Evolutionary conservation across 2,888 invertebrate species (phyloP).

Genomic region (Dryococelus australis): DNA sequence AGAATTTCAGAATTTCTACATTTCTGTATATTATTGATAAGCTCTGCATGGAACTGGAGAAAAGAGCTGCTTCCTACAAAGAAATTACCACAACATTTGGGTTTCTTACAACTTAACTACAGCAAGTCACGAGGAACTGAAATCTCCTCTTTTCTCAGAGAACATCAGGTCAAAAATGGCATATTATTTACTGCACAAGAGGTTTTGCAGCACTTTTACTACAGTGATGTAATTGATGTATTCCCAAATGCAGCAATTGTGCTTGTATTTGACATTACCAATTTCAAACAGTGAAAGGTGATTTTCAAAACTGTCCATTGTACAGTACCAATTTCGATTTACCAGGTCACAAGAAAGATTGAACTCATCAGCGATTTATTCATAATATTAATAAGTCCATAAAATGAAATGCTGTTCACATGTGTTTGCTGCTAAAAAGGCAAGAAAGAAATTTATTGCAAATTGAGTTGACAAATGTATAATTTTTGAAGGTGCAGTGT

Average conservation of each 20-base stretch:
- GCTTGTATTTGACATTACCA: conserved; percentile 13
- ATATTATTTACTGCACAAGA: not conserved
- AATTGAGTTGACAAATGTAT: not conserved
- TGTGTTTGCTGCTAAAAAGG: conserved; percentile 6
- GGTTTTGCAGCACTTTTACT: not conserved
- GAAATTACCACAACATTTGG: conserved; percentile 1
- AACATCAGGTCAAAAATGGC: not conserved
- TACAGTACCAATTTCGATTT: not conserved
- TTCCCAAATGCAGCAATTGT: conserved; percentile 19
- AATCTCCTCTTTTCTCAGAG: conserved; percentile 23
- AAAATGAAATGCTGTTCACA: too few species aligned
- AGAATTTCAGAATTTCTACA: conserved; percentile 20
- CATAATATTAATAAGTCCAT: too few species aligned
- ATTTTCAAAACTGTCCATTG: not conserved
- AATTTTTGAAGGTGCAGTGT: not conserved
- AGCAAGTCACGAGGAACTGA: not conserved
- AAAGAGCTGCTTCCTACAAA: conserved; percentile 24
- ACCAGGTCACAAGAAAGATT: not conserved
- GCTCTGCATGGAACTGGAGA: conserved; percentile 18
- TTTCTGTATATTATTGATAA: not conserved
- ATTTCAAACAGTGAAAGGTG: not conserved
- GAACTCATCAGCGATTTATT: not conserved
- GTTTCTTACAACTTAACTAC: conserved; percentile 5
- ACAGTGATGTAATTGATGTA: not conserved
- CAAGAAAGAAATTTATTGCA: conserved; percentile 8